Conservation (phyloP, 2,113 vertebrate species). For the Sylvilagus bachmani region DNA sequence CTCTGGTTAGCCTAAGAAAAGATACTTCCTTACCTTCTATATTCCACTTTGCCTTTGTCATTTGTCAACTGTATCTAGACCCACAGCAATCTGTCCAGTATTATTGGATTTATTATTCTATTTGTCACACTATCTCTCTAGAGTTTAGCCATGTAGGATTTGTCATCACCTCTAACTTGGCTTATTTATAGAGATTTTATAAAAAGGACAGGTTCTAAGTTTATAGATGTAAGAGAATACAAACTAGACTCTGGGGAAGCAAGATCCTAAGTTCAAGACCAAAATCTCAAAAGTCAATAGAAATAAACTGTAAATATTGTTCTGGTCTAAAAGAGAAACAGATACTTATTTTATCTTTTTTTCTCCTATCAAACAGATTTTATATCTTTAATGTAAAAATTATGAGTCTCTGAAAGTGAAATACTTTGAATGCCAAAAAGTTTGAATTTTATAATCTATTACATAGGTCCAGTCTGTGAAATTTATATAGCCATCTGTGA, state of each 20-base stretch:
- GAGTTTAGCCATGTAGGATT: not conserved
- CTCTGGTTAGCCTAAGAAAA: not conserved
- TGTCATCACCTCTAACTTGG: not conserved
- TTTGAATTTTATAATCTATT: slow-evolving; percentile 49
- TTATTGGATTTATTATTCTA: not conserved
- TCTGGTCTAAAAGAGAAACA: not conserved
- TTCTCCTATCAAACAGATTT: not conserved
- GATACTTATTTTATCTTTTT: not conserved
- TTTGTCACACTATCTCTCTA: not conserved
- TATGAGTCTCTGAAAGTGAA: slow-evolving; percentile 24
- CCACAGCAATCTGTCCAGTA: not conserved
- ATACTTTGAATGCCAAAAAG: slow-evolving; percentile 11
- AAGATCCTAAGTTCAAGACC: not conserved
- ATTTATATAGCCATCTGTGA: slow-evolving; percentile 48
- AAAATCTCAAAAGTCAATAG: not conserved
- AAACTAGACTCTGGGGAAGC: not conserved
- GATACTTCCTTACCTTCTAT: not conserved
- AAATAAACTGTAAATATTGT: not conserved
- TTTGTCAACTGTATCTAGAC: not conserved
- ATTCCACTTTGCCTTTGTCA: not conserved
- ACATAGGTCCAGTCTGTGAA: slow-evolving; percentile 44
- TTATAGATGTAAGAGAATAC: not conserved
- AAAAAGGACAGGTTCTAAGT: not conserved
- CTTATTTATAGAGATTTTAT: not conserved
- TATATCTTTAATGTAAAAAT: not conserved